These are phyloP conservation scores for Plumapathes pennacea DNA, from an alignment of 92 coral and sea anemone genomes.

Conservation along the genomic window DNA sequence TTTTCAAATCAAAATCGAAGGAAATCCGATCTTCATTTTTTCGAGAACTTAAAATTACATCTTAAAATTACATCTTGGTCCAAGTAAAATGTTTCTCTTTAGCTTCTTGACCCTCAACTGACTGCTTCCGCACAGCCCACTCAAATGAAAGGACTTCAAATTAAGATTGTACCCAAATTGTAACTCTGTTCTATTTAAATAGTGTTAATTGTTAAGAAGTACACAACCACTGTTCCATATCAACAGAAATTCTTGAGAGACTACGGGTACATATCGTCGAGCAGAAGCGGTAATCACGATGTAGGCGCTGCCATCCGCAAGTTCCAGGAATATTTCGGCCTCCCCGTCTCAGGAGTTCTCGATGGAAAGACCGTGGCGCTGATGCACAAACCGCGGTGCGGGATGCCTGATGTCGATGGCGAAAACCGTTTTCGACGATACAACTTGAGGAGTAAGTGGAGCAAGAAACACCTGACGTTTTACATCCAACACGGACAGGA, in stretches of 20 bases:
- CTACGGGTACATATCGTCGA: conserved; percentile 51
- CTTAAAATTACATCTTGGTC: too few species aligned
- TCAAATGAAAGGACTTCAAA: too few species aligned
- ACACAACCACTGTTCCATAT: too few species aligned
- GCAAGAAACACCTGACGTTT: conserved; percentile 37
- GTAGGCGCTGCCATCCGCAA: conserved; percentile 46
- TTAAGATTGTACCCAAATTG: too few species aligned
- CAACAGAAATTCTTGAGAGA: conserved; percentile 52
- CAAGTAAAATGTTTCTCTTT: too few species aligned
- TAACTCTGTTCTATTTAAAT: too few species aligned
- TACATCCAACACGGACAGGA: conserved; percentile 47
- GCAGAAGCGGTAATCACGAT: conserved; percentile 65
- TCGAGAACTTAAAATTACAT: too few species aligned
- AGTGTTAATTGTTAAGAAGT: too few species aligned
- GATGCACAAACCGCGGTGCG: conserved; percentile 68
- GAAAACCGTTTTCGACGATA: conserved; percentile 46
- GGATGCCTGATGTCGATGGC: conserved; percentile 48
- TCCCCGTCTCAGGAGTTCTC: conserved; percentile 53
- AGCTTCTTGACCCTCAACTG: too few species aligned
- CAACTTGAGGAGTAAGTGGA: conserved; percentile 32
- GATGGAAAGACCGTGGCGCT: conserved; percentile 41
- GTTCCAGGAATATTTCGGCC: conserved; percentile 56
- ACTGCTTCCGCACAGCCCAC: too few species aligned
- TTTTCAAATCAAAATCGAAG: too few species aligned
- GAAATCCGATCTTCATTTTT: too few species aligned